Conservation (phyloP, 2,113 vertebrate genomes). For the Odobenus rosmarus region DNA sequence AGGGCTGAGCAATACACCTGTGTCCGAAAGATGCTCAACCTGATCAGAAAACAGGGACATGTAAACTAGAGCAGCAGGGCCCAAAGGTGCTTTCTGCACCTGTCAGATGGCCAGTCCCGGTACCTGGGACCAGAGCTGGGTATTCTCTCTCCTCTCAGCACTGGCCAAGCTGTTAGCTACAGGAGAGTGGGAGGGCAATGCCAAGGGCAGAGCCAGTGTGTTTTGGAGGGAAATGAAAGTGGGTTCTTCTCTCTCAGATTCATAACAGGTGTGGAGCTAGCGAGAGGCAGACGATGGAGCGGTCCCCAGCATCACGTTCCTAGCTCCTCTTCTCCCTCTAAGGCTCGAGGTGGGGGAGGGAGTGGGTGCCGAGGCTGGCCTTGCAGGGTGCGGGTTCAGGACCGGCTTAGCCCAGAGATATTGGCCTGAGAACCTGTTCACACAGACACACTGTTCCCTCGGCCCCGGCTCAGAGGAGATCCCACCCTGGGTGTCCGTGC, state of each 20-base stretch:
- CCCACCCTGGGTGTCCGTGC: background rate
- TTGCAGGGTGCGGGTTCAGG: rapidly evolving
- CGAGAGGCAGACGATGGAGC: background rate
- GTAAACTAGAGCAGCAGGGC: background rate
- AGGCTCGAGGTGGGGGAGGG: background rate
- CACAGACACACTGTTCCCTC: background rate
- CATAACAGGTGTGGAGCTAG: background rate
- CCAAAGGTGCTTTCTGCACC: background rate
- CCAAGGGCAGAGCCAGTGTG: background rate
- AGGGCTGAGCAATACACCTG: rapidly evolving
- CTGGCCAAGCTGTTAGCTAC: rapidly evolving
- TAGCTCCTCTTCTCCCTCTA: background rate
- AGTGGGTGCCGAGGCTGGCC: background rate
- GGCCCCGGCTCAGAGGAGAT: rapidly evolving
- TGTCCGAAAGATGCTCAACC: background rate
- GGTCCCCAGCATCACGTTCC: background rate
- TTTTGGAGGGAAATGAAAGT: background rate
- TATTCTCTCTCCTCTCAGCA: background rate
- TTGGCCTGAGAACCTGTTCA: background rate
- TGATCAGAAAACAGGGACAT: background rate
- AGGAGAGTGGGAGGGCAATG: background rate
- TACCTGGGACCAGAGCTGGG: background rate
- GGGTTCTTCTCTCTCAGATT: background rate
- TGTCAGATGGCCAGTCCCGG: background rate
- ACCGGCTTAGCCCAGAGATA: background rate